phyloP scores from a whole-genome alignment of 2,113 vertebrate species.

The Thalassarche chlororhynchos region DNA sequence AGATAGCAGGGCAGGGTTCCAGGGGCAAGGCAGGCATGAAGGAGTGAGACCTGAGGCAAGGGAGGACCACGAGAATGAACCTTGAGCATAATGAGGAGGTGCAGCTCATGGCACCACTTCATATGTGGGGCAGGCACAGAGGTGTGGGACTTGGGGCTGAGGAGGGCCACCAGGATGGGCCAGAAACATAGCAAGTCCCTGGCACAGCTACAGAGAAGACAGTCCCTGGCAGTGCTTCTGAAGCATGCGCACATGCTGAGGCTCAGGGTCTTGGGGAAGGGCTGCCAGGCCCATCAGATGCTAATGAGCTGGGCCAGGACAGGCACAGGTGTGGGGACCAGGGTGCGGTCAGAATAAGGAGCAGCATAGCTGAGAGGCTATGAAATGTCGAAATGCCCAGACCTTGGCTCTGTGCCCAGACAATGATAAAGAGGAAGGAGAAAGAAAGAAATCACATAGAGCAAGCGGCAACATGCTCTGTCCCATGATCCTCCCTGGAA shows the following conservation, averaged over 20 bases:
- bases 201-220: background rate
- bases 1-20: slow-evolving; percentile 2
- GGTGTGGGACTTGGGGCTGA: background rate
- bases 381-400: background rate
- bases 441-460: background rate
- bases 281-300: background rate
- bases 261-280: fast-evolving
- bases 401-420: background rate
- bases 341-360: background rate
- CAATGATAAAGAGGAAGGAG: background rate
- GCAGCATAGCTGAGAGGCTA: background rate
- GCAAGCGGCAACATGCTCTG: background rate
- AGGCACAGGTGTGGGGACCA: background rate
- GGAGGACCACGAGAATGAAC: slow-evolving; percentile 18
- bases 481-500: background rate
- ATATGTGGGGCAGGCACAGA: background rate
- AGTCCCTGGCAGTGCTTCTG: fast-evolving
- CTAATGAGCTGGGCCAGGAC: background rate
- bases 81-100: background rate
- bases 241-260: background rate
- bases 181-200: background rate
- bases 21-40: background rate
- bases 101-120: background rate
- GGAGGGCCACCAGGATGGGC: background rate
- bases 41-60: background rate